Conservation (phyloP, 1,140 invertebrate genomes). For the Heliconius melpomene region DNA sequence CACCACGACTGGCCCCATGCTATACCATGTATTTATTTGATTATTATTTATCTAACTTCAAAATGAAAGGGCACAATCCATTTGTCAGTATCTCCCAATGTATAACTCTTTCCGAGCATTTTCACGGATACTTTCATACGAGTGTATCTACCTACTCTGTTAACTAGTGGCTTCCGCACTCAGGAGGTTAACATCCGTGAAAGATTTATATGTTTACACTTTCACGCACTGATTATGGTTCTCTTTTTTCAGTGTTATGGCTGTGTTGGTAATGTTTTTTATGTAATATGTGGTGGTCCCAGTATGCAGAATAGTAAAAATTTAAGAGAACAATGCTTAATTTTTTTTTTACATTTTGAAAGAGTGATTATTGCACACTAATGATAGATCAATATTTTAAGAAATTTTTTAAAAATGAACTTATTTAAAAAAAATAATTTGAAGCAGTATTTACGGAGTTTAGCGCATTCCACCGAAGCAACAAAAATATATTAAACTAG, state of each 20-base stretch:
- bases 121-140: constrained; percentile 29
- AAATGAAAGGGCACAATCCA: background rate
- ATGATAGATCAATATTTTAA: no score
- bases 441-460: no score
- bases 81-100: background rate
- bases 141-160: constrained; percentile 21
- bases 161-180: constrained; percentile 31
- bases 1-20: no score
- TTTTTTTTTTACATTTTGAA: no score
- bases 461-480: no score
- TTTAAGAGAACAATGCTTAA: no score
- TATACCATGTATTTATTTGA: no score
- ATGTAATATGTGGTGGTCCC: background rate
- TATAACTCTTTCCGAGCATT: background rate
- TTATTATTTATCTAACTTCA: background rate
- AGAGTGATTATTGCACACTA: no score
- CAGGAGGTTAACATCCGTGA: constrained; percentile 38
- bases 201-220: constrained; percentile 47
- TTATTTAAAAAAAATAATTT: no score
- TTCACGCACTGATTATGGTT: constrained; percentile 33
- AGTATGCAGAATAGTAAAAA: no score
- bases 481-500: no score
- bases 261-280: background rate
- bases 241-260: background rate
- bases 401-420: no score